phyloP scores from a whole-genome alignment of 1,140 invertebrate species.

The Brachionus plicatilis region DNA sequence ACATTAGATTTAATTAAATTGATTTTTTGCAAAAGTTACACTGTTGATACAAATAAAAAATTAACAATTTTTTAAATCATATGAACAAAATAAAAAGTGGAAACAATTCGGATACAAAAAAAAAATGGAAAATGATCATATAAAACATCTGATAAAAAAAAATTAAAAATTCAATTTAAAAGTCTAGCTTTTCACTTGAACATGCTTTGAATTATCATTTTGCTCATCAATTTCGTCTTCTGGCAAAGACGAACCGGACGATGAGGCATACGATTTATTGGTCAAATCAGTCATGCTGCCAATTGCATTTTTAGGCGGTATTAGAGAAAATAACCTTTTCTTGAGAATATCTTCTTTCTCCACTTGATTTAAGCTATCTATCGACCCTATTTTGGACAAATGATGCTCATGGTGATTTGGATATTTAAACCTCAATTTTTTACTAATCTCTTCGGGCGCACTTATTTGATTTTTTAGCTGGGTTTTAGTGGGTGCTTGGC shows the following conservation, averaged over 20 bases:
- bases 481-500: background rate
- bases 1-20: background rate
- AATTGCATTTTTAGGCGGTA: background rate
- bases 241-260: constrained; percentile 5
- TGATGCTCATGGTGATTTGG: background rate
- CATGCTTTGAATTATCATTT: background rate
- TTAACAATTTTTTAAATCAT: background rate
- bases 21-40: background rate
- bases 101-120: background rate
- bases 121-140: background rate
- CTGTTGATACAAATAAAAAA: background rate
- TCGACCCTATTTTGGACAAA: constrained; percentile 1
- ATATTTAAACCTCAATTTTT: background rate
- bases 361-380: background rate
- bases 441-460: background rate
- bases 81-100: background rate
- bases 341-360: background rate
- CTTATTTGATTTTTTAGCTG: background rate
- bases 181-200: background rate
- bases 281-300: background rate
- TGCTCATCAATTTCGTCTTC: constrained; percentile 13
- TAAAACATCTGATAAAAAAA: background rate
- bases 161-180: background rate
- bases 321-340: background rate
- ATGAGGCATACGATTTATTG: background rate